Evolutionary conservation across 2,797 vertebrate genomes (phyloP).

Genomic region (Peromyscus melanophrys): DNA sequence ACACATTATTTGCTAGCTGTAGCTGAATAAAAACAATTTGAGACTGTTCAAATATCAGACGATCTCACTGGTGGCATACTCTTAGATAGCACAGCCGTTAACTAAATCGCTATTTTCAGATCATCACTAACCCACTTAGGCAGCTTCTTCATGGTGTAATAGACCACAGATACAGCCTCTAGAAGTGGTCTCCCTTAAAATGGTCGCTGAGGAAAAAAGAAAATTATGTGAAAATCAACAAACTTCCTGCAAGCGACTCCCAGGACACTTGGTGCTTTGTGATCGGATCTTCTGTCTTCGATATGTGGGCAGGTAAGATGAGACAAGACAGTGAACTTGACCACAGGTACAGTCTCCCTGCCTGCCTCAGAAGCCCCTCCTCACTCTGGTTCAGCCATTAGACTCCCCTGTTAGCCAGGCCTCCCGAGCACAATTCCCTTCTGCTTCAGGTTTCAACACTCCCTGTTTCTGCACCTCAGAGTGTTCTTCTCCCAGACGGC

Average conservation of each 20-base stretch:
- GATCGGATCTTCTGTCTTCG: not conserved
- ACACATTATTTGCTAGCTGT: constrained; percentile 16
- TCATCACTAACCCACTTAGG: not conserved
- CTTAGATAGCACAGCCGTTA: constrained; percentile 30
- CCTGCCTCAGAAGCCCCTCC: not conserved
- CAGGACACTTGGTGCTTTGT: not conserved
- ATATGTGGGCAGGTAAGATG: no score
- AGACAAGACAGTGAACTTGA: not conserved
- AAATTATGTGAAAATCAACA: not conserved
- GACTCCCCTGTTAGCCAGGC: not conserved
- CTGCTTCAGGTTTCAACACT: not conserved
- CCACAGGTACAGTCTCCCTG: not conserved
- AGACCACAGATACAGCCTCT: not conserved
- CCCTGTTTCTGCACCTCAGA: not conserved
- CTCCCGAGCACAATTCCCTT: not conserved
- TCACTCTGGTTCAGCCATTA: not conserved
- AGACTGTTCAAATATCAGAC: constrained; percentile 52
- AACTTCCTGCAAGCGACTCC: not conserved
- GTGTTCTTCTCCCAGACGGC: not conserved
- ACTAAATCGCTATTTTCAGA: constrained; percentile 4
- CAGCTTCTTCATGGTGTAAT: constrained; percentile 20
- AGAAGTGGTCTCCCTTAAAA: constrained; percentile 7
- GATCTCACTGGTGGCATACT: not conserved
- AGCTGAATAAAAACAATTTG: constrained; percentile 48
- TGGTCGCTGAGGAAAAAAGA: not conserved